These are phyloP conservation scores for Oncorhynchus tshawytscha DNA, from an alignment of 2,113 vertebrate species.

Conservation along the genomic window DNA sequence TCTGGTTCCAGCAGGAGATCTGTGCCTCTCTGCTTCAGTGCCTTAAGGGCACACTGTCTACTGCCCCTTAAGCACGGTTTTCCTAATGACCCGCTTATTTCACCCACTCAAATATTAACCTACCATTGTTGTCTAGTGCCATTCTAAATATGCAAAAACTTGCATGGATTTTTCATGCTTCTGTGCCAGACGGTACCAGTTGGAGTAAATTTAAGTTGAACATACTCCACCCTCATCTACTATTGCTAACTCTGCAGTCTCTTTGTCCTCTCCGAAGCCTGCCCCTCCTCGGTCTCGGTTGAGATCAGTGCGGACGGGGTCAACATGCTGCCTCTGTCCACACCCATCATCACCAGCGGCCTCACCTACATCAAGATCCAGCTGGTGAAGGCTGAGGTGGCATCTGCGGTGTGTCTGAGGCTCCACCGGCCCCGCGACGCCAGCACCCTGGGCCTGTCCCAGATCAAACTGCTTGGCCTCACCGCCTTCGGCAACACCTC, in stretches of 20 bases:
- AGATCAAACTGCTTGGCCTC: slow-evolving; percentile 94
- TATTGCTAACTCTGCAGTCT: background rate
- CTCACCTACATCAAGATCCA: slow-evolving; percentile 99
- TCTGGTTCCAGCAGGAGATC: too few relatives aligned
- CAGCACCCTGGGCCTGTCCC: slow-evolving; percentile 93
- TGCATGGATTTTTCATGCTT: too few relatives aligned
- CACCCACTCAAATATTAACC: background rate
- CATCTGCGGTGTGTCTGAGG: slow-evolving; percentile 93
- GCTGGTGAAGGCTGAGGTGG: slow-evolving; percentile 95
- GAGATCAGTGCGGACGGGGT: slow-evolving; percentile 97
- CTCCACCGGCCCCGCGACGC: slow-evolving; percentile 95
- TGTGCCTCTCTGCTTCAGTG: too few relatives aligned
- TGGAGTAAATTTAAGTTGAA: too few relatives aligned
- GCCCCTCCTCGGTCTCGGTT: slow-evolving; percentile 96
- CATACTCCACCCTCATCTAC: background rate
- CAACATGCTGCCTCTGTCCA: slow-evolving; percentile 97
- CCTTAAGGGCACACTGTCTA: too few relatives aligned
- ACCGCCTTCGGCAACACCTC: slow-evolving; percentile 97
- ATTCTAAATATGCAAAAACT: background rate
- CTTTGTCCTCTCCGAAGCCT: slow-evolving; percentile 74
- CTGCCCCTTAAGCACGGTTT: too few relatives aligned
- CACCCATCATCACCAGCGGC: slow-evolving; percentile 93
- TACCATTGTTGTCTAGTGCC: background rate
- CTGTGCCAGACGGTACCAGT: too few relatives aligned
- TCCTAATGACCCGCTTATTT: background rate